Conservation (phyloP, 2,113 vertebrate genomes). For the Chaetops frenatus region DNA sequence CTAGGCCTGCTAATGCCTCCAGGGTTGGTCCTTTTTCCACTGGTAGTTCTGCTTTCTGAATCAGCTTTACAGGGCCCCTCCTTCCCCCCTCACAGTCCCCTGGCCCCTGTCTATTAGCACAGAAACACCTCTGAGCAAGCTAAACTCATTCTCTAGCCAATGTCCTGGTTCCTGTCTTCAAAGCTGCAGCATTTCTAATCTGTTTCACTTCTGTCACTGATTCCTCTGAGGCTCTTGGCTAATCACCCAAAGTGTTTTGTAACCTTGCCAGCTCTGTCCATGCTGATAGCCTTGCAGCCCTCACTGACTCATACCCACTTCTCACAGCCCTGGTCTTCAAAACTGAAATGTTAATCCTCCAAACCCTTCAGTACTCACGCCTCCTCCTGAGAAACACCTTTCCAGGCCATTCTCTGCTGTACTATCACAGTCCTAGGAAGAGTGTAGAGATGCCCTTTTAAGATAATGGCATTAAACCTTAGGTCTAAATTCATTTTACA, state of each 20-base stretch:
- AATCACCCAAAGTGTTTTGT: slow-evolving; percentile 10
- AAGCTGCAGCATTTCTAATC: slow-evolving; percentile 3
- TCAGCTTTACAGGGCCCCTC: not conserved
- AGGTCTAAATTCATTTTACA: slow-evolving; percentile 15
- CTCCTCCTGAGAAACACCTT: not conserved
- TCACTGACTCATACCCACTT: not conserved
- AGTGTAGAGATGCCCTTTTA: slow-evolving; percentile 7
- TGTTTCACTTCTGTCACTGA: slow-evolving; percentile 17
- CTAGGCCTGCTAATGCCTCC: not conserved
- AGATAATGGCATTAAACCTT: slow-evolving; percentile 13
- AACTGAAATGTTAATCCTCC: not conserved
- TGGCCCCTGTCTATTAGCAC: not conserved
- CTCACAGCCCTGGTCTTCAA: not conserved
- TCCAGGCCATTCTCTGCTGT: not conserved
- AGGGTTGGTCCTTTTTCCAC: not conserved
- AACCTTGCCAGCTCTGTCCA: slow-evolving; percentile 6
- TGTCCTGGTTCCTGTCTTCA: not conserved
- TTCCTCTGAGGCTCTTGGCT: not conserved
- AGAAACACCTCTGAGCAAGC: not conserved
- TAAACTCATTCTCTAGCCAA: not conserved
- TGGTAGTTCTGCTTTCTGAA: not conserved
- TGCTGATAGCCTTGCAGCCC: not conserved
- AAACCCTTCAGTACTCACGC: not conserved
- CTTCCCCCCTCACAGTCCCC: not conserved
- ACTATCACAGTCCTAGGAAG: not conserved